Percentiles rank a stretch among this genome's conserved stretches.
These are phyloP conservation scores for Loris lydekkerianus DNA, from an alignment of 2,797 vertebrate species.

Conservation along the genomic window DNA sequence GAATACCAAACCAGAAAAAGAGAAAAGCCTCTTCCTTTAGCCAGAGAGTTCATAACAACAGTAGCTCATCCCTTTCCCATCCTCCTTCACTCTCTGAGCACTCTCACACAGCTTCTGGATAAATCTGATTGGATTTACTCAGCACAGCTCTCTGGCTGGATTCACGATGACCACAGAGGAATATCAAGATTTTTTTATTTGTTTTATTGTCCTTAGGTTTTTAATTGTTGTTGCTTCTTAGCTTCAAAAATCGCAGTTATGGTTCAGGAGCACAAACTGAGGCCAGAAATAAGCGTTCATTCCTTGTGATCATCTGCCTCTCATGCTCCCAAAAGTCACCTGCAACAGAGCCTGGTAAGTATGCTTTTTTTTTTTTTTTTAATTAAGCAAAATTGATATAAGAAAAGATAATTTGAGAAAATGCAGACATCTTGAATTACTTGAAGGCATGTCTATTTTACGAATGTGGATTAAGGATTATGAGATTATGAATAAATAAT, in stretches of 20 bases:
- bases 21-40: conserved; percentile 74
- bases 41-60: conserved; percentile 46
- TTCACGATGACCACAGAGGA: neutral
- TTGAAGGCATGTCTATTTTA: neutral
- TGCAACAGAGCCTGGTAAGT: neutral
- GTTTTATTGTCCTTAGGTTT: neutral
- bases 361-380: neutral
- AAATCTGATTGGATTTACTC: conserved; percentile 73
- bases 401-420: neutral
- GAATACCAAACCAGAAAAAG: conserved; percentile 60
- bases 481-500: neutral
- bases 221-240: neutral
- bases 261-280: neutral
- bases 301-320: neutral
- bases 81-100: conserved; percentile 44
- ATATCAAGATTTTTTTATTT: neutral
- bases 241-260: neutral
- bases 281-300: neutral
- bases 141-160: conserved; percentile 40
- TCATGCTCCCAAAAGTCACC: neutral
- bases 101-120: conserved; percentile 66
- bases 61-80: conserved; percentile 35
- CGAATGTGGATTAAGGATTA: neutral
- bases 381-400: neutral
- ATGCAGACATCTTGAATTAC: neutral